phyloP scores from a whole-genome alignment of 2,797 vertebrate genomes.

The Anguilla megastoma region DNA sequence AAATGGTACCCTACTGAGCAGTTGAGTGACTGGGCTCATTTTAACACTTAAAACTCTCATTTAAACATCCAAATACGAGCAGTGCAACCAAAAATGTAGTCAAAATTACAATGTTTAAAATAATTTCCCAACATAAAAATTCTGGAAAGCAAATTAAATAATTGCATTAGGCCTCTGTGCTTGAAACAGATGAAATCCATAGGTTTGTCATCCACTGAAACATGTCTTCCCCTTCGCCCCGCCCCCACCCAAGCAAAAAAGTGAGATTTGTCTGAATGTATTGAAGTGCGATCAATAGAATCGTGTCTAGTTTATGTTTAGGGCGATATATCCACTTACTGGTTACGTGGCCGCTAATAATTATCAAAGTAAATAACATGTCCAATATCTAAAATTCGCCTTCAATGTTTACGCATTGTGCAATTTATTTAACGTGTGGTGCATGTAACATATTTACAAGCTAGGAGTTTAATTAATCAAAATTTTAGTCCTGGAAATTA shows the following conservation, averaged over 20 bases:
- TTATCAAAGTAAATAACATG: neutral
- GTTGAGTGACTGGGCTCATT: neutral
- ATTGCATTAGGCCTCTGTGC: neutral
- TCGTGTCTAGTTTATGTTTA: neutral
- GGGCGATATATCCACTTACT: neutral
- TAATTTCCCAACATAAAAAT: neutral
- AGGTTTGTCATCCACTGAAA: neutral
- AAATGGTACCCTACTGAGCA: neutral
- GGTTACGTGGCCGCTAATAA: neutral
- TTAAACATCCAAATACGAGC: neutral
- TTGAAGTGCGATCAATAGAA: neutral
- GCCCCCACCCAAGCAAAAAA: neutral
- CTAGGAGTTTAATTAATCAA: neutral
- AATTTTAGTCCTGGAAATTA: neutral
- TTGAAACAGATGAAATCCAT: neutral
- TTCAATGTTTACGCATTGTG: slow-evolving; percentile 38
- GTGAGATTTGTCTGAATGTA: neutral
- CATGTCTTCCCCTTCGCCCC: neutral
- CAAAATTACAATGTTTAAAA: neutral
- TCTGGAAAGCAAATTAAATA: neutral
- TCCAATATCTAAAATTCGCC: neutral
- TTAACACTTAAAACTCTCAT: neutral
- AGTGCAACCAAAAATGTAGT: too few species aligned
- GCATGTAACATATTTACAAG: neutral
- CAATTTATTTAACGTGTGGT: slow-evolving; percentile 18